A percentile compares a stretch with the other conserved stretches of the same genome.
These are phyloP conservation scores for Vandiemenella viatica DNA, from an alignment of 2,888 invertebrate species.

Conservation along the genomic window DNA sequence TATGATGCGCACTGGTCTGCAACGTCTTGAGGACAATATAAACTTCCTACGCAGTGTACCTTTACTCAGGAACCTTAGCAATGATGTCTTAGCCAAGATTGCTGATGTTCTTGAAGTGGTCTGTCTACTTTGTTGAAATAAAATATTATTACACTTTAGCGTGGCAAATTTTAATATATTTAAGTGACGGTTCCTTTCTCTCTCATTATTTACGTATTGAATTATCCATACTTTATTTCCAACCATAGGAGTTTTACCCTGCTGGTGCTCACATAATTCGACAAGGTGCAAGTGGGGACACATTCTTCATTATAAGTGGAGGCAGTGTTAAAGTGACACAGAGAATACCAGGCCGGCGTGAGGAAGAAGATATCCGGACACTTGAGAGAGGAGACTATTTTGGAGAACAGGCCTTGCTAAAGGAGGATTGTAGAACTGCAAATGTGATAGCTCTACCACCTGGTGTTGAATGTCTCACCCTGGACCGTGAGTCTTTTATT, in stretches of 20 bases:
- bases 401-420: slow-evolving; percentile 47
- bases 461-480: slow-evolving; percentile 46
- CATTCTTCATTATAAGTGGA: slow-evolving; percentile 48
- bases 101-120: slow-evolving; percentile 57
- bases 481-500: slow-evolving; percentile 53
- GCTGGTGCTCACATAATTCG: slow-evolving; percentile 45
- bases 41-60: slow-evolving; percentile 49
- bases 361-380: slow-evolving; percentile 40
- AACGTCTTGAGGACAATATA: slow-evolving; percentile 48
- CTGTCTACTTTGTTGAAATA: no score
- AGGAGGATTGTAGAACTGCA: slow-evolving; percentile 51
- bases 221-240: no score
- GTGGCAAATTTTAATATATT: no score
- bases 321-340: slow-evolving; percentile 40
- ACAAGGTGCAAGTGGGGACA: slow-evolving; percentile 48
- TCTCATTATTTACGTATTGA: no score
- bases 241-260: slow-evolving; percentile 41
- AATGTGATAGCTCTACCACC: slow-evolving; percentile 47
- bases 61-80: slow-evolving; percentile 38
- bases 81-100: slow-evolving; percentile 46
- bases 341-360: slow-evolving; percentile 28
- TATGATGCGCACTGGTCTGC: slow-evolving; percentile 53
- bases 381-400: slow-evolving; percentile 41
- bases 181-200: no score
- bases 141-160: no score